Conservation (phyloP, 2,113 vertebrate species). For the Sander vitreus region DNA sequence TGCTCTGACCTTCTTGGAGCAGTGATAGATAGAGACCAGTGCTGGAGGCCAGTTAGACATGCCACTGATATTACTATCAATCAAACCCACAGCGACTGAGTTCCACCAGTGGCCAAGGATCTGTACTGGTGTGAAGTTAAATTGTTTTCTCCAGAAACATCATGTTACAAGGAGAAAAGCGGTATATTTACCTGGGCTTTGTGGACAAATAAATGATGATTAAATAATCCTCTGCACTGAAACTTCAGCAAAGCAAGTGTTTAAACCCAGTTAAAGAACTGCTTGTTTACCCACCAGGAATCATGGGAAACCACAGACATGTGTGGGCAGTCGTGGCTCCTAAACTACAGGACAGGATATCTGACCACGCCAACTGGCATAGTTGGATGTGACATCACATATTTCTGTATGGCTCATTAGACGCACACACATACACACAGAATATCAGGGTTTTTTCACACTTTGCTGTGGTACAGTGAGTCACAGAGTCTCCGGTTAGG, state of each 20-base stretch:
- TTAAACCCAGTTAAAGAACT: neutral
- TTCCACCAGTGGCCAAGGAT: slow-evolving; percentile 5
- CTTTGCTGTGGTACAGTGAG: slow-evolving; percentile 9
- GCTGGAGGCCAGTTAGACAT: slow-evolving; percentile 24
- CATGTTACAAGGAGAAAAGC: neutral
- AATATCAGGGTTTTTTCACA: slow-evolving; percentile 1
- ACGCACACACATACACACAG: slow-evolving; percentile 7
- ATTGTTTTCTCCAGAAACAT: neutral
- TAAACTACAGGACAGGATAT: slow-evolving; percentile 59
- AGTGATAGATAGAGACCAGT: slow-evolving; percentile 27
- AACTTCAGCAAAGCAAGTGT: slow-evolving; percentile 6
- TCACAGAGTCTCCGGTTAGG: neutral
- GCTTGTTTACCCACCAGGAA: slow-evolving; percentile 38
- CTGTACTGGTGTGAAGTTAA: slow-evolving; percentile 10
- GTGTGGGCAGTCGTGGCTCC: neutral
- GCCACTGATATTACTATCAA: slow-evolving; percentile 50
- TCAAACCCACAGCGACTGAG: slow-evolving; percentile 20
- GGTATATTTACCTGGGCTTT: neutral
- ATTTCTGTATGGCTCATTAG: slow-evolving; percentile 13
- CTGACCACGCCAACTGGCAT: slow-evolving; percentile 56
- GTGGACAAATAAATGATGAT: neutral
- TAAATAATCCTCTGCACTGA: neutral
- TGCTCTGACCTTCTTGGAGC: slow-evolving; percentile 60
- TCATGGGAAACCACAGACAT: slow-evolving; percentile 48
- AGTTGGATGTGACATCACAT: slow-evolving; percentile 51